phyloP scores from a whole-genome alignment of 2,797 vertebrate genomes.

The Pachyuromys duprasi region DNA sequence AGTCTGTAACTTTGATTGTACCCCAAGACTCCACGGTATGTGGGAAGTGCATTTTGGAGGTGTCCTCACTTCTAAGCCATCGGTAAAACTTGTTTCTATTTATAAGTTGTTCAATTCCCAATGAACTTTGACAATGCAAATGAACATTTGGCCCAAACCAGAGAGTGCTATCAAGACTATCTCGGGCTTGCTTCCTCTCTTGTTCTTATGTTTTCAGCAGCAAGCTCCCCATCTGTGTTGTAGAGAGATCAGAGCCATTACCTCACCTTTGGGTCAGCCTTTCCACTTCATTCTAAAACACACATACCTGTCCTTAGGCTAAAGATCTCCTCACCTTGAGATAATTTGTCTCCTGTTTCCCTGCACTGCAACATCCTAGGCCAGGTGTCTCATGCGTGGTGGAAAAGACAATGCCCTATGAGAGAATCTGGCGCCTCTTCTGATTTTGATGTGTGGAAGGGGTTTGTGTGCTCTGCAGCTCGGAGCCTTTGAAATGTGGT shows the following conservation, averaged over 20 bases:
- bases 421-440: slow-evolving; percentile 23
- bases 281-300: slow-evolving; percentile 73
- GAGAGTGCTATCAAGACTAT: slow-evolving; percentile 25
- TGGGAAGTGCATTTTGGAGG: slow-evolving; percentile 1
- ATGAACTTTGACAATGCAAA: slow-evolving; percentile 61
- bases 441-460: slow-evolving; percentile 61
- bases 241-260: slow-evolving; percentile 74
- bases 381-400: slow-evolving; percentile 66
- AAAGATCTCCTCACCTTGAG: slow-evolving; percentile 43
- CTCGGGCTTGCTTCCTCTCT: slow-evolving; percentile 66
- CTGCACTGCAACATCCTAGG: slow-evolving; percentile 55
- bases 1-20: not conserved
- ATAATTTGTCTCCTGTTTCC: slow-evolving; percentile 64
- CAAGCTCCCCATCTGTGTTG: slow-evolving; percentile 60
- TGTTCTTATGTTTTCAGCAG: slow-evolving; percentile 59
- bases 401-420: slow-evolving; percentile 38
- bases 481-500: slow-evolving; percentile 29
- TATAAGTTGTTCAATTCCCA: slow-evolving; percentile 49
- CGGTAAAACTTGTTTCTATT: slow-evolving; percentile 63
- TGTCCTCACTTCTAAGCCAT: slow-evolving; percentile 49
- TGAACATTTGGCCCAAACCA: slow-evolving; percentile 61
- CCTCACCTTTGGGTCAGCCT: slow-evolving; percentile 44
- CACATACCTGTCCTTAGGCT: slow-evolving; percentile 63
- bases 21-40: not conserved
- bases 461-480: slow-evolving; percentile 38